phyloP scores from a whole-genome alignment of 2,113 vertebrate species.

The Prunella himalayana region DNA sequence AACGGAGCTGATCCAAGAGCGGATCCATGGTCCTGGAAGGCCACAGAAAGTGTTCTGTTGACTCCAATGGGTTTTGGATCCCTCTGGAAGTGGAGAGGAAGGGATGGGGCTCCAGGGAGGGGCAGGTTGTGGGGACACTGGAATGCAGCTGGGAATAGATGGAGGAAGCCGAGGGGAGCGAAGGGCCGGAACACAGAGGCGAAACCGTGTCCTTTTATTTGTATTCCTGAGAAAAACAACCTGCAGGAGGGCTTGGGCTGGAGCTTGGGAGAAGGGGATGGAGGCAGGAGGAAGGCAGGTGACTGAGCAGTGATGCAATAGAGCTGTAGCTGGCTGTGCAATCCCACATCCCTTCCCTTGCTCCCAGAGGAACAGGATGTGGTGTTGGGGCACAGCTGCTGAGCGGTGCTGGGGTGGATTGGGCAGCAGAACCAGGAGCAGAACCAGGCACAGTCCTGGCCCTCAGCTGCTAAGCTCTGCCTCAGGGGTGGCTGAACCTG shows the following conservation, averaged over 20 bases:
- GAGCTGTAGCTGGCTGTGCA: not conserved
- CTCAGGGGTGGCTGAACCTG: fast-evolving
- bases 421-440: not conserved
- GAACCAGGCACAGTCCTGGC: not conserved
- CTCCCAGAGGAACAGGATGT: not conserved
- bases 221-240: not conserved
- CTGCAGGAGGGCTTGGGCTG: not conserved
- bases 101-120: not conserved
- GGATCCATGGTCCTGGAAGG: conserved; percentile 1
- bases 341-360: not conserved
- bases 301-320: not conserved
- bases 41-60: not conserved
- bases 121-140: not conserved
- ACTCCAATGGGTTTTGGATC: not conserved
- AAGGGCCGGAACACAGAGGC: not conserved
- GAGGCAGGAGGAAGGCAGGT: not conserved
- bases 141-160: not conserved
- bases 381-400: not conserved
- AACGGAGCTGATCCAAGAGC: not conserved
- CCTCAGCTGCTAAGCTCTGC: not conserved
- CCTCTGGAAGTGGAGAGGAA: not conserved
- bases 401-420: not conserved
- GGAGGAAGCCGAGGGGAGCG: not conserved
- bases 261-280: not conserved
- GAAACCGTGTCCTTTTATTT: not conserved